phyloP scores from a whole-genome alignment of 1,140 invertebrate genomes.

The Trypoxylus dichotomus region DNA sequence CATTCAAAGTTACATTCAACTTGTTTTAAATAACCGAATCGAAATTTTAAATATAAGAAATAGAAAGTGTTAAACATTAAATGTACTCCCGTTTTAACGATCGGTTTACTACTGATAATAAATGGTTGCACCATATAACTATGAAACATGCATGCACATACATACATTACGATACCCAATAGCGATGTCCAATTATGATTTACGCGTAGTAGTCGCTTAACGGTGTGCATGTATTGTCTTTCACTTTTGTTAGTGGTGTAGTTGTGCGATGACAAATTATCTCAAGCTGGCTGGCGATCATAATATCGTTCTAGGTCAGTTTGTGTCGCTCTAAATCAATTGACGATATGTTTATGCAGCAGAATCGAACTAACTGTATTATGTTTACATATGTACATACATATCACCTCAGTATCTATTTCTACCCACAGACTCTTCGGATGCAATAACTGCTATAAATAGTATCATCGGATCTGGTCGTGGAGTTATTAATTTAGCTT shows the following conservation, averaged over 20 bases:
- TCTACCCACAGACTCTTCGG: neutral
- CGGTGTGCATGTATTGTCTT: neutral
- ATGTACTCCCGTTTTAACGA: neutral
- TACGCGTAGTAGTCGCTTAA: neutral
- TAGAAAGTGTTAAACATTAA: neutral
- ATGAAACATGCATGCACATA: no score
- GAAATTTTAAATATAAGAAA: no score
- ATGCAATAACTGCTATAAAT: neutral
- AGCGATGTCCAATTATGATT: neutral
- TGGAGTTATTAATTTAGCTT: slow-evolving; percentile 4
- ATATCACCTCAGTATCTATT: neutral
- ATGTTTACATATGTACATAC: neutral
- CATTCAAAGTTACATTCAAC: no score
- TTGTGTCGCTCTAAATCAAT: neutral
- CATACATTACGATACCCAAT: neutral
- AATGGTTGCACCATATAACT: no score
- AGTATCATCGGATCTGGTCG: neutral
- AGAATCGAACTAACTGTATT: slow-evolving; percentile 14
- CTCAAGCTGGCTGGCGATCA: neutral
- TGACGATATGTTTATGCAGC: neutral
- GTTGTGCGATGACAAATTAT: neutral
- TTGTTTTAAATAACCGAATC: no score
- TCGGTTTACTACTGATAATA: neutral
- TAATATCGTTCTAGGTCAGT: neutral
- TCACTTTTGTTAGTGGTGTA: no score